Evolutionary conservation across 2,888 invertebrate species (phyloP).

Genomic region (Hypena proboscidalis): DNA sequence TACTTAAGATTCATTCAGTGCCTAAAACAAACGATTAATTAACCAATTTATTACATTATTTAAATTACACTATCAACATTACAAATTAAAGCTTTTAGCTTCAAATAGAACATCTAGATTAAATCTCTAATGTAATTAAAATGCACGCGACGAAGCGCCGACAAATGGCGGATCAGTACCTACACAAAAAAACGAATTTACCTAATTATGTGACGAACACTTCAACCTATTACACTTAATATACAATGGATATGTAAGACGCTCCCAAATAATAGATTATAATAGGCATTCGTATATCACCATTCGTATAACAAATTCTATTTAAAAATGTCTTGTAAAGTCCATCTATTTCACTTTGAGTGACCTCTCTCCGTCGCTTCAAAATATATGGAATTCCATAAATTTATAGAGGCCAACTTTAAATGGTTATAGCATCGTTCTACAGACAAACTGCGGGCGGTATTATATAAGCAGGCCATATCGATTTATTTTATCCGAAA

Average conservation of each 20-base stretch:
- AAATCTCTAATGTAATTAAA: constrained; percentile 14
- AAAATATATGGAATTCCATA: constrained; percentile 47
- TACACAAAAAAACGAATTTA: constrained; percentile 34
- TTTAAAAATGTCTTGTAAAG: constrained; percentile 64
- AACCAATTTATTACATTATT: too few relatives aligned
- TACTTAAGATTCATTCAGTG: too few relatives aligned
- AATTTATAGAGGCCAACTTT: constrained; percentile 58
- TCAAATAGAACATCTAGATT: neutral
- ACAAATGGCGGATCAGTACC: constrained; percentile 3
- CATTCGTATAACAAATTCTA: constrained; percentile 59
- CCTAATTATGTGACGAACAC: constrained; percentile 40
- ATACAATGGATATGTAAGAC: constrained; percentile 22
- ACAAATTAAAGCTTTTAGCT: too few relatives aligned
- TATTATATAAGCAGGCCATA: constrained; percentile 77
- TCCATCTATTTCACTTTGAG: constrained; percentile 53
- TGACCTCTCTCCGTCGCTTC: constrained; percentile 46
- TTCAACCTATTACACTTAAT: constrained; percentile 31
- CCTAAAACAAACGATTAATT: too few relatives aligned
- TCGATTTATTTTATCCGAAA: constrained; percentile 82
- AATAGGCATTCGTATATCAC: constrained; percentile 61
- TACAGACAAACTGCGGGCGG: constrained; percentile 74
- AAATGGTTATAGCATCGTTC: constrained; percentile 60
- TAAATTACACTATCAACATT: too few relatives aligned
- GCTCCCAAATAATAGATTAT: constrained; percentile 57
- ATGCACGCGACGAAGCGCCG: constrained; percentile 16